phyloP scores from a whole-genome alignment of 2,113 vertebrate genomes.

The Lethenteron camtschaticum region DNA sequence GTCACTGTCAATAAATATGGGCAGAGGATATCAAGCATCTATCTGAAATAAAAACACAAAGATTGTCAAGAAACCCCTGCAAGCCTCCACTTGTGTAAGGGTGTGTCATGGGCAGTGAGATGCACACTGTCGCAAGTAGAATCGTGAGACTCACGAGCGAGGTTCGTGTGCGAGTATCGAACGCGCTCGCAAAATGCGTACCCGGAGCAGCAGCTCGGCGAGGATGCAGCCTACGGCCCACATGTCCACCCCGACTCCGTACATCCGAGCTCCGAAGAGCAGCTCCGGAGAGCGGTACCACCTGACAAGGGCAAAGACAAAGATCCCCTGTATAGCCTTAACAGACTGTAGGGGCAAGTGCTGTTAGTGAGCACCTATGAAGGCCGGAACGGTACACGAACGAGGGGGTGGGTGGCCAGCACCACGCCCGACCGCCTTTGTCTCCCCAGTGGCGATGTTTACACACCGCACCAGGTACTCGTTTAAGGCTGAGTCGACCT shows the following conservation, averaged over 20 bases:
- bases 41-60: background rate
- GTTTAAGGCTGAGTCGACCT: too few species aligned
- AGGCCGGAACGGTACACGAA: too few species aligned
- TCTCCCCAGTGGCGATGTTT: too few species aligned
- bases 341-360: too few species aligned
- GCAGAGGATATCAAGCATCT: background rate
- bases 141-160: background rate
- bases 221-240: slow-evolving; percentile 97
- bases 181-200: slow-evolving; percentile 19
- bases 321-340: too few species aligned
- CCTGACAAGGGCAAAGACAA: slow-evolving; percentile 20
- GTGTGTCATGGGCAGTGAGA: background rate
- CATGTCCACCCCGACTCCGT: slow-evolving; percentile 91
- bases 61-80: background rate
- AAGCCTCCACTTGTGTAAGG: background rate
- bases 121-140: background rate
- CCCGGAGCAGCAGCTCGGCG: slow-evolving; percentile 74
- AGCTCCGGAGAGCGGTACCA: slow-evolving; percentile 93
- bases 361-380: too few species aligned
- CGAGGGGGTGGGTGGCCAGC: too few species aligned
- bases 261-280: slow-evolving; percentile 86
- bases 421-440: too few species aligned
- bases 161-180: background rate
- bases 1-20: too few species aligned
- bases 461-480: too few species aligned